Evolutionary conservation across 2,113 vertebrate genomes (phyloP).

Genomic region (Scomber colias): DNA sequence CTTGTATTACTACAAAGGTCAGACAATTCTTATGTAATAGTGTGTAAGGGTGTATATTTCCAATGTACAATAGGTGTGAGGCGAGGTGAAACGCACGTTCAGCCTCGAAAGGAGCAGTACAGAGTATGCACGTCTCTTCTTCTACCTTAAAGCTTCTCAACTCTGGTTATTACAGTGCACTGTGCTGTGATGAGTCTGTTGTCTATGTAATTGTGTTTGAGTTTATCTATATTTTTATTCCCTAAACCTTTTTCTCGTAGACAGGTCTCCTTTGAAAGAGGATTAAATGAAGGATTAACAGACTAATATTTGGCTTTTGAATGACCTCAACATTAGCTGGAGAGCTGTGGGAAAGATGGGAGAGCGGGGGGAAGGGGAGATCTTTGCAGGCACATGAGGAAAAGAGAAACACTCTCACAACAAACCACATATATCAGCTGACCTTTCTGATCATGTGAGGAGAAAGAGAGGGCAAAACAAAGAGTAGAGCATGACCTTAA

Average conservation of each 20-base stretch:
- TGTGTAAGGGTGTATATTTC: too few relatives aligned
- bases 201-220: too few relatives aligned
- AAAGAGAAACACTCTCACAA: slow-evolving; percentile 1
- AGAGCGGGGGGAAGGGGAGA: not conserved
- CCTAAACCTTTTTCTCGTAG: not conserved
- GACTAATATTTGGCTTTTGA: slow-evolving; percentile 14
- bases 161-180: too few relatives aligned
- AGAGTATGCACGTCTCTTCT: too few relatives aligned
- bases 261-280: not conserved
- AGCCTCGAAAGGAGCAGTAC: not conserved
- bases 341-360: not conserved
- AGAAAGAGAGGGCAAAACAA: not conserved
- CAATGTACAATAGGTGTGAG: too few relatives aligned
- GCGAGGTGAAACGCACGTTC: too few relatives aligned
- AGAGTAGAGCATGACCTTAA: not conserved
- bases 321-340: not conserved
- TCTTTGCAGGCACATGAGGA: not conserved
- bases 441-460: slow-evolving; percentile 42
- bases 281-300: not conserved
- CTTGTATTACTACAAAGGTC: not conserved
- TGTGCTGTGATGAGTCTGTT: too few relatives aligned
- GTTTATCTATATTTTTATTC: too few relatives aligned
- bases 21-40: not conserved
- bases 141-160: too few relatives aligned
- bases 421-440: slow-evolving; percentile 22